Percentiles rank a stretch among this genome's conserved stretches.
Conservation (phyloP, 2,888 invertebrate species). For the Dicycla oo region DNA sequence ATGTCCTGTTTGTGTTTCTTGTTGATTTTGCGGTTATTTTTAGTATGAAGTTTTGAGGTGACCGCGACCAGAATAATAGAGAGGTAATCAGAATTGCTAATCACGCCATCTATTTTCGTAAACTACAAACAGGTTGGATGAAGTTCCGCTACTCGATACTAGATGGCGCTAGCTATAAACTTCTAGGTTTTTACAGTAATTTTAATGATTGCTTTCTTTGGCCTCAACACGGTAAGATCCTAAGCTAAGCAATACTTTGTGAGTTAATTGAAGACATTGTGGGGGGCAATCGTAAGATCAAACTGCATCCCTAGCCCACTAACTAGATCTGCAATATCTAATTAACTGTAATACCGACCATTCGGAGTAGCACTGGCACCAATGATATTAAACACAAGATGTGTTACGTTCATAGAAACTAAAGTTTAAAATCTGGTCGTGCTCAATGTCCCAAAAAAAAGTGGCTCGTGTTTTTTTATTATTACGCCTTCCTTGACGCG, state of each 20-base stretch:
- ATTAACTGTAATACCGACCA: too few relatives aligned
- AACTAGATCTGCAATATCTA: too few relatives aligned
- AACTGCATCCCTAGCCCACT: too few relatives aligned
- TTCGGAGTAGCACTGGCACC: too few relatives aligned
- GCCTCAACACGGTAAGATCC: too few relatives aligned
- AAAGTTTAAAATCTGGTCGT: too few relatives aligned
- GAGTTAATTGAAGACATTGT: not conserved
- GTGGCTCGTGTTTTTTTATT: too few relatives aligned
- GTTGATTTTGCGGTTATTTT: conserved; percentile 22
- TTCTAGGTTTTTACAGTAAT: not conserved
- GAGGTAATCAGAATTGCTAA: not conserved
- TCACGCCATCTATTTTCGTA: conserved; percentile 30
- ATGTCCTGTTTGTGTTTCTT: conserved; percentile 53
- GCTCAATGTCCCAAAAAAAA: too few relatives aligned
- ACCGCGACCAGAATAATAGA: not conserved
- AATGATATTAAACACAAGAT: too few relatives aligned
- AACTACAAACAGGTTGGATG: accelerated
- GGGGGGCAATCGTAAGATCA: not conserved
- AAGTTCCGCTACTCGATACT: conserved; percentile 40
- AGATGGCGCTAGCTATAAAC: conserved; percentile 37
- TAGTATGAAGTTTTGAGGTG: not conserved
- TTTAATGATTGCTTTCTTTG: not conserved
- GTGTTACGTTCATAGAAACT: too few relatives aligned
- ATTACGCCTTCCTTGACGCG: too few relatives aligned
- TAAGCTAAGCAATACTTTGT: not conserved